These are phyloP conservation scores for Schizopygopsis pylzovi DNA, from an alignment of 2,797 vertebrate genomes.

Conservation along the genomic window DNA sequence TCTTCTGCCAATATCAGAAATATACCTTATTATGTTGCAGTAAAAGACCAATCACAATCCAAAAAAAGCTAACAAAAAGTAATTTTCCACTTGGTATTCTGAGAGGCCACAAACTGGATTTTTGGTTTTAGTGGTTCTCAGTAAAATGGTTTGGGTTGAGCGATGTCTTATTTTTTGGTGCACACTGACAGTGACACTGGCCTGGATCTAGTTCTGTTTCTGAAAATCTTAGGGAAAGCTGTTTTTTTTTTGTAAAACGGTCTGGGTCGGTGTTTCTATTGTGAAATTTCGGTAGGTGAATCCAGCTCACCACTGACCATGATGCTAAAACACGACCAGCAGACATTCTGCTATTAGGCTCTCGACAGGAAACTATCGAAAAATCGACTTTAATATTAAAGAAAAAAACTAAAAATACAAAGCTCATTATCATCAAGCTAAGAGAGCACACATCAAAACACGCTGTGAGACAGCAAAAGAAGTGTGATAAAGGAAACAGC, in stretches of 20 bases:
- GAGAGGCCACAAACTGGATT: constrained; percentile 52
- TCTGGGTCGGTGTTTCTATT: constrained; percentile 55
- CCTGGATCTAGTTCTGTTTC: constrained; percentile 56
- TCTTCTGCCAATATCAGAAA: constrained; percentile 66
- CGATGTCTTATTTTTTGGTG: constrained; percentile 70
- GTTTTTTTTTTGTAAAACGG: constrained; percentile 53
- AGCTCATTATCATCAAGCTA: constrained; percentile 57
- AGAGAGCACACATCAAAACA: constrained; percentile 57
- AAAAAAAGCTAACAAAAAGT: constrained; percentile 10
- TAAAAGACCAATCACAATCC: background rate
- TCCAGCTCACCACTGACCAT: constrained; percentile 83
- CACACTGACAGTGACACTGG: constrained; percentile 71
- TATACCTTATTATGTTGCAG: constrained; percentile 62
- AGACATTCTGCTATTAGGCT: constrained; percentile 63
- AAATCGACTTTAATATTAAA: constrained; percentile 50
- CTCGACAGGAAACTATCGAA: constrained; percentile 64
- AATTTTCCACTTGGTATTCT: constrained; percentile 55
- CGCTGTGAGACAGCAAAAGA: constrained; percentile 35
- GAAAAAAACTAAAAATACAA: constrained; percentile 56
- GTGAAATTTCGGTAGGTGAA: constrained; percentile 76
- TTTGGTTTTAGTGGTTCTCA: constrained; percentile 59
- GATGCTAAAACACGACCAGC: constrained; percentile 78
- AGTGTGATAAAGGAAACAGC: constrained; percentile 58
- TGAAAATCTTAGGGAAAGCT: constrained; percentile 60
- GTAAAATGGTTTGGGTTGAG: constrained; percentile 3